Evolutionary conservation across 2,113 vertebrate genomes (phyloP), one percentile per base, ranked within the genome.

Genomic region (Archilochus colubris): DNA sequence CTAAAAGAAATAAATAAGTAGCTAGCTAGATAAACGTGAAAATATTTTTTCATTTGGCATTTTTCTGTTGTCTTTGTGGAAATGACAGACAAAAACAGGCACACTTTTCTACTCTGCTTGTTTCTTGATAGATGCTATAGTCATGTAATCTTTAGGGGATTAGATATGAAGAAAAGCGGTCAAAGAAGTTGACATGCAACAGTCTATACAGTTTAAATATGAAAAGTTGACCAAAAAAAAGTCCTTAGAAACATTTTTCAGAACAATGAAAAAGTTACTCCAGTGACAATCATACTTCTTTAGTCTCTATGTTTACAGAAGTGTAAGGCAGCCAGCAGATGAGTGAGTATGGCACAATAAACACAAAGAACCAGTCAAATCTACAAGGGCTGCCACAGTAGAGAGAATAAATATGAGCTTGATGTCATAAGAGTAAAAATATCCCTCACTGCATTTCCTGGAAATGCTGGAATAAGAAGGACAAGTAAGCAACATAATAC

Each of bases 391-490:
- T 59, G 28, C 46, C 1, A 1, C 12, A 80, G 31, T 6, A 88
- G 28, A 68, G 7, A 30, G 27, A 91, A 93, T 77, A 93, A 91
- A 88, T 55, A 72, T 3, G 14, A 89, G 38, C 15, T 89, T 76
- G 46, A 82, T 85, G n/a, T 74, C 75, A 77, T 23, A 16, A 87
- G 53, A 62, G 46, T 89, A 82, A 91, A 96, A 90, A 89, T 50
- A 88, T 50, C 86, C 9, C 57, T 10, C 19, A 30, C 18, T 43
- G 40, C 18, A 6, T 58, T 67, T 89, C 82, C 82, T 80, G 76
- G 57, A 89, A 94, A 59, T 59, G 70, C 30, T 51, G 14, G 36
- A 43, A 73, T 59, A 63, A 85, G 93, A 73, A 10, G 31, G 67
- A 58, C 3, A 36, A 63, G 25, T 31, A 82, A 87, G 55, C 0